Base-by-base conservation (phyloP, 2,888 invertebrate genomes). In the Andrena marginata region DNA sequence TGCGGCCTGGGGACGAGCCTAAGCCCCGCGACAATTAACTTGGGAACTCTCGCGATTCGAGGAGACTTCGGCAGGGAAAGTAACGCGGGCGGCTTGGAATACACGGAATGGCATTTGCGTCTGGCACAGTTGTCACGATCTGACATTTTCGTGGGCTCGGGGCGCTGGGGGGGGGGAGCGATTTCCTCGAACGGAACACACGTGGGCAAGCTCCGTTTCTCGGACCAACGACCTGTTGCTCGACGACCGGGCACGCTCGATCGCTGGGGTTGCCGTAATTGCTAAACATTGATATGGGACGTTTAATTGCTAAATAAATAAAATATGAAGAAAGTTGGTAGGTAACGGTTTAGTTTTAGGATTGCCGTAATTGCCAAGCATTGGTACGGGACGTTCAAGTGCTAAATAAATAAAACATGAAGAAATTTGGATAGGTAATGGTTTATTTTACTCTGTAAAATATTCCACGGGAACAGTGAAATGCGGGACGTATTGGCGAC, bases 211-310 rank as follows among this genome's bases (percentile, higher is more conserved):
- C 84, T 82, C 80, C 67, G 73, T 83, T 82, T 60, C 72, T 73
- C 82, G 89, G 89, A 90, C 89, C 89, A 89, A 88, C 92, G 91
- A 92, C 92, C 91, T 92, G 92, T 92, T 92, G 92, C 91, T 82
- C 85, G 84, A 82, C 78, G 65, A 75, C 74, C 63, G n/a, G 51
- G 51, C 48, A 64, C 77, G 74, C 71, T 79, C 87, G 84, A 90
- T 89, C 88, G 76, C 76, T n/a, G n/a, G n/a, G n/a, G n/a, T n/a
- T n/a, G n/a, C n/a, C n/a, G n/a, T n/a, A n/a, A n/a, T n/a, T n/a
- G n/a, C n/a, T n/a, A n/a, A n/a, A n/a, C n/a, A n/a, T n/a, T n/a
- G n/a, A n/a, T n/a, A n/a, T n/a, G n/a, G n/a, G n/a, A n/a, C n/a
- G n/a, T n/a, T n/a, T n/a, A n/a, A n/a, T n/a, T n/a, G n/a, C n/a